These are phyloP conservation scores for Pycnonotus jocosus DNA, from an alignment of 2,113 vertebrate genomes.

Conservation along the genomic window DNA sequence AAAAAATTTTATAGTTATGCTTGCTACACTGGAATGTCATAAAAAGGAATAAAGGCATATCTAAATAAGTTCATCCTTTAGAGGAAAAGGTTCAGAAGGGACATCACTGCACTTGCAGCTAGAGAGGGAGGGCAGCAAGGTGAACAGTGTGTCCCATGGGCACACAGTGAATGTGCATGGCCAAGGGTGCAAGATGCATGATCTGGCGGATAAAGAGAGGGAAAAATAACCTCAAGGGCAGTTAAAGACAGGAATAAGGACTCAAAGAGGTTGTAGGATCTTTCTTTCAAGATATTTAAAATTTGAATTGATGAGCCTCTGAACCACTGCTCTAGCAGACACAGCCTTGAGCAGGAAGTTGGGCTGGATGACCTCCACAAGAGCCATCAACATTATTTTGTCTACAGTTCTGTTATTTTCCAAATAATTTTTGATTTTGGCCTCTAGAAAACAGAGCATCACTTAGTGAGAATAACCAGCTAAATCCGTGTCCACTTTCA, in stretches of 20 bases:
- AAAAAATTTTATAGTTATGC: neutral
- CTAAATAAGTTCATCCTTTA: neutral
- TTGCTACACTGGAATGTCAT: neutral
- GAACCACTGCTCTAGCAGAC: neutral
- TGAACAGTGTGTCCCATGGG: neutral
- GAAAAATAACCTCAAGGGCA: neutral
- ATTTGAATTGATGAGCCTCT: neutral
- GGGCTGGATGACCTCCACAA: neutral
- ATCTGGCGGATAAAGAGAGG: neutral
- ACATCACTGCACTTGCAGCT: neutral
- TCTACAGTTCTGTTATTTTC: neutral
- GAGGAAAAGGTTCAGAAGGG: neutral
- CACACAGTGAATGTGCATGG: rapidly evolving
- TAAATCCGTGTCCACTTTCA: neutral
- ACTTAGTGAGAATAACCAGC: neutral
- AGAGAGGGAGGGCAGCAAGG: neutral
- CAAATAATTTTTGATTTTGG: neutral
- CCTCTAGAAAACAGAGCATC: neutral
- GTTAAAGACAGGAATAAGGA: neutral
- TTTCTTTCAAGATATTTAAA: neutral
- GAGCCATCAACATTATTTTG: neutral
- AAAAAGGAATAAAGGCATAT: neutral
- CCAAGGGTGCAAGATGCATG: neutral
- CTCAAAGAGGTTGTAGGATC: neutral
- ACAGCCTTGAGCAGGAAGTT: neutral